A percentile compares a stretch with the other conserved stretches of the same genome.
Evolutionary conservation across 2,888 invertebrate species (phyloP).

Genomic region (Morpho helenor): DNA sequence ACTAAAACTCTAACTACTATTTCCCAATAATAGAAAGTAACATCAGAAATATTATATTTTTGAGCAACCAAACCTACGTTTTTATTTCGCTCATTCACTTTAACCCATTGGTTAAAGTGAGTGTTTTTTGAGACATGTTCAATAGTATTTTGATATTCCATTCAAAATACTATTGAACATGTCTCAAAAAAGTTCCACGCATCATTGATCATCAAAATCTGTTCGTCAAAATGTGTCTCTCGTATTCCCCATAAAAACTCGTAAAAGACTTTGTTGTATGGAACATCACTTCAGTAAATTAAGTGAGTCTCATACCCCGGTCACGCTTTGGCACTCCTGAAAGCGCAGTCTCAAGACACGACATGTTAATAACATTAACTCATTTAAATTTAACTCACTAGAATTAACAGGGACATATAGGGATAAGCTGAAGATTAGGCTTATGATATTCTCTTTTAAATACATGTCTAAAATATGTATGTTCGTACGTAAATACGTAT

Average conservation of each 20-base stretch:
- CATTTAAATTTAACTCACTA: conserved; percentile 17
- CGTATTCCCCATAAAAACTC: conserved; percentile 33
- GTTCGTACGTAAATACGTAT: conserved; percentile 12
- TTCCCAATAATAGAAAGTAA: no score
- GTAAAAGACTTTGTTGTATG: conserved; percentile 40
- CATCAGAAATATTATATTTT: no score
- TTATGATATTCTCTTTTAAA: conserved; percentile 15
- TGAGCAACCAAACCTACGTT: no score
- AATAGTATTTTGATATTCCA: no score
- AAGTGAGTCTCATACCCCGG: conserved; percentile 53
- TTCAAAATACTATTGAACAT: background rate
- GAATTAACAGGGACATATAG: background rate
- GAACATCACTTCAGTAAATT: conserved; percentile 49
- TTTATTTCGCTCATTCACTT: no score
- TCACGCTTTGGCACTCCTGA: conserved; percentile 52
- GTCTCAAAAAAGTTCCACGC: conserved; percentile 1
- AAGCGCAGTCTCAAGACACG: conserved; percentile 19
- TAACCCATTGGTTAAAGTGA: no score
- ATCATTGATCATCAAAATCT: conserved; percentile 21
- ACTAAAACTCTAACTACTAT: no score
- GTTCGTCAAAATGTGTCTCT: conserved; percentile 18
- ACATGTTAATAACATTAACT: conserved; percentile 15
- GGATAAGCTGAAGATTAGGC: conserved; percentile 8
- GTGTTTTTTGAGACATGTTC: no score
- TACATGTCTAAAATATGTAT: conserved; percentile 21